phyloP scores from a whole-genome alignment of 2,797 vertebrate species.

The Fratercula arctica region DNA sequence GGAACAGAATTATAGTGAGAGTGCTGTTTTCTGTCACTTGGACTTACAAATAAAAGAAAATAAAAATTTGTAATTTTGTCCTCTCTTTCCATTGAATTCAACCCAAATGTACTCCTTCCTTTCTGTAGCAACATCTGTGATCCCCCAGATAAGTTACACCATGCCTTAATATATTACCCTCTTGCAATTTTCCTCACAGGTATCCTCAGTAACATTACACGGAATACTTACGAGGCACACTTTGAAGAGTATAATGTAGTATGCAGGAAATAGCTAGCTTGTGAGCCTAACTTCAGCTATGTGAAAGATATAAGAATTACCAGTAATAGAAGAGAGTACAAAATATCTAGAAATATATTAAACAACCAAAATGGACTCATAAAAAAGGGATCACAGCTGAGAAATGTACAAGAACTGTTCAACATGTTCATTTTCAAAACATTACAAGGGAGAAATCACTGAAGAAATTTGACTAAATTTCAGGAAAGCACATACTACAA shows the following conservation, averaged over 20 bases:
- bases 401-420: constrained; percentile 7
- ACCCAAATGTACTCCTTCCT: not conserved
- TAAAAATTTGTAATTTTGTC: not conserved
- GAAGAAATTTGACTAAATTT: not conserved
- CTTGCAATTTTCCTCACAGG: not conserved
- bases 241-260: not conserved
- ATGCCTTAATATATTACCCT: not conserved
- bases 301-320: constrained; percentile 48
- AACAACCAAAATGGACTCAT: constrained; percentile 39
- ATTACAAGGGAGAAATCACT: not conserved
- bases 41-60: not conserved
- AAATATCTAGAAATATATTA: constrained; percentile 60
- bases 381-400: constrained; percentile 34
- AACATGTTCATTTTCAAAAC: not conserved
- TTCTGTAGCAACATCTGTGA: not conserved
- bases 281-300: not conserved
- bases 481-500: not conserved
- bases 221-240: not conserved
- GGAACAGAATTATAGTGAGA: not conserved
- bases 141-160: not conserved
- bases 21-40: not conserved
- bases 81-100: not conserved
- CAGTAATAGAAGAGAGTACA: constrained; percentile 35
- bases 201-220: not conserved
- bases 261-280: not conserved